These are phyloP conservation scores for Endotricha flammealis DNA, from an alignment of 2,888 invertebrate species.

Conservation along the genomic window DNA sequence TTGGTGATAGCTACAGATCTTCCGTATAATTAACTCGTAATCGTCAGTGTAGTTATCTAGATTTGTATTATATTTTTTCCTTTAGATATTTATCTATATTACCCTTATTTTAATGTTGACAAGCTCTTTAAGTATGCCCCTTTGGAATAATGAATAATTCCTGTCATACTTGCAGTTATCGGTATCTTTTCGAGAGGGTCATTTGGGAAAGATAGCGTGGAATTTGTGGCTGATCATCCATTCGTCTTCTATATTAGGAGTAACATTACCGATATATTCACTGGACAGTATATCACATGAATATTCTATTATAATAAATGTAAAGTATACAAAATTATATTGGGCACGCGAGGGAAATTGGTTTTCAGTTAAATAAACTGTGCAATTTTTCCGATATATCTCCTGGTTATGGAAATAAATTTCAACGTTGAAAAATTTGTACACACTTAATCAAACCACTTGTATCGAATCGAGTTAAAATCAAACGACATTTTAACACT, in stretches of 20 bases:
- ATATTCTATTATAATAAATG: slow-evolving; percentile 23
- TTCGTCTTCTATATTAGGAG: slow-evolving; percentile 30
- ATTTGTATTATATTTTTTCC: too few relatives aligned
- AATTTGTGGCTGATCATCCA: slow-evolving; percentile 32
- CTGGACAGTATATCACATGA: slow-evolving; percentile 26
- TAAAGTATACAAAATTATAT: slow-evolving; percentile 17
- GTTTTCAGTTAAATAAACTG: not conserved
- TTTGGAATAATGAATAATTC: too few relatives aligned
- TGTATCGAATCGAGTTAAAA: too few relatives aligned
- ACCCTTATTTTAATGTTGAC: too few relatives aligned
- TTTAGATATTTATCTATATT: too few relatives aligned
- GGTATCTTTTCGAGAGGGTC: slow-evolving; percentile 26
- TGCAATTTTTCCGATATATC: slow-evolving; percentile 3
- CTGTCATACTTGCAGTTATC: slow-evolving; percentile 27
- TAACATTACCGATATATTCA: slow-evolving; percentile 28
- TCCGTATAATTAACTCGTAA: too few relatives aligned
- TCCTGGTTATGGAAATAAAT: slow-evolving; percentile 3
- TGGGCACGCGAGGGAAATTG: slow-evolving; percentile 21
- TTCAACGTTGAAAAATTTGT: not conserved
- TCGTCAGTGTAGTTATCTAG: too few relatives aligned
- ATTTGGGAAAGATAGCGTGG: slow-evolving; percentile 21
- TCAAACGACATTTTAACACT: too few relatives aligned
- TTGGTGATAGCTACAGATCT: too few relatives aligned
- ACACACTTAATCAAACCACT: too few relatives aligned
- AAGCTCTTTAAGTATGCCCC: too few relatives aligned